Conservation (phyloP, 2,888 invertebrate genomes). For the Drosophila emarginata region DNA sequence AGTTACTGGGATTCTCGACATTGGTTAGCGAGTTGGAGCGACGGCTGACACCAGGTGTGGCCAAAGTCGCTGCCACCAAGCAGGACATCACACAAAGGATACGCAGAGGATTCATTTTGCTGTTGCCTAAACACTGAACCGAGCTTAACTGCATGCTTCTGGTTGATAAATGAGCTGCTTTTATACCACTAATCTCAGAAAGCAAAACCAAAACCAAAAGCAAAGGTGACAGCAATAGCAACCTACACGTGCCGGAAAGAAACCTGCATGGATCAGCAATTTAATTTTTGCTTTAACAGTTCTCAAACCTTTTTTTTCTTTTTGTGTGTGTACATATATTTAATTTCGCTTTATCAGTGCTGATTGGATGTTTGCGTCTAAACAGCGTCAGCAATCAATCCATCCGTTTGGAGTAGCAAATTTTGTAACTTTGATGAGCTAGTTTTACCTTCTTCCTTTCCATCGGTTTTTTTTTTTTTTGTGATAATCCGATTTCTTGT, state of each 20-base stretch:
- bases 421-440: slow-evolving; percentile 27
- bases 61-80: slow-evolving; percentile 61
- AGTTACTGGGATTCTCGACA: slow-evolving; percentile 68
- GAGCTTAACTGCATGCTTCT: slow-evolving; percentile 60
- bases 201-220: background rate
- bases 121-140: slow-evolving; percentile 45
- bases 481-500: background rate
- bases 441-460: background rate
- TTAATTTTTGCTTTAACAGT: slow-evolving; percentile 20
- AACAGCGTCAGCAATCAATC: slow-evolving; percentile 17
- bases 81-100: slow-evolving; percentile 61
- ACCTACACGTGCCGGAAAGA: slow-evolving; percentile 43
- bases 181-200: slow-evolving; percentile 43
- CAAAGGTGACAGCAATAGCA: background rate
- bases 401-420: background rate
- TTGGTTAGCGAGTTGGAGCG: slow-evolving; percentile 47
- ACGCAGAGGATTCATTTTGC: slow-evolving; percentile 68
- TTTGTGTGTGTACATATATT: background rate
- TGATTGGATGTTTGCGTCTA: slow-evolving; percentile 9
- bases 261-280: slow-evolving; percentile 34
- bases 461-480: too few species aligned
- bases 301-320: background rate
- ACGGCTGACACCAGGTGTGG: slow-evolving; percentile 22
- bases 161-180: slow-evolving; percentile 15
- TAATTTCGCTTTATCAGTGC: slow-evolving; percentile 20